Base-by-base conservation (phyloP, 2,113 vertebrate genomes). In the Platysternon megacephalum region DNA sequence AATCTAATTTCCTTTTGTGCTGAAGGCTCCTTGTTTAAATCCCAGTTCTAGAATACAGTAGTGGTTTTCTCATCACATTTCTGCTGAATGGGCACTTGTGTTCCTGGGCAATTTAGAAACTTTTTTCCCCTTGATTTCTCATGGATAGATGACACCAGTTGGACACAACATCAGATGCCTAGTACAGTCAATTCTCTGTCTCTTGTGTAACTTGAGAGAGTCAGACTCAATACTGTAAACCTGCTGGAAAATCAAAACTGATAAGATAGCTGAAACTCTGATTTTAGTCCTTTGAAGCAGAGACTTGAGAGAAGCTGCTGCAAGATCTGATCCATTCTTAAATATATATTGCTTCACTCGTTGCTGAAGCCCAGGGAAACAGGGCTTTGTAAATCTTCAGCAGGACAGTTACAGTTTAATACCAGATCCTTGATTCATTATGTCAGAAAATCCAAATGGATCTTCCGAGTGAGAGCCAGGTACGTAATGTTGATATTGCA, bases 111-210 rank as follows among this genome's bases (percentile, higher is more conserved):
- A 21, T 42, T 94, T 80, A 96, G 97, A 97, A 97, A 91, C 86
- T 32, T 83, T 84, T 92, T 91, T 58, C 97, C 90, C 96, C 95
- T 96, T 87, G 97, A 97, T 98, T 98, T 98, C 98, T 98, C 98
- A 97, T 93, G 98, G 98, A 98, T 97, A 98, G 97, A 92, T 95
- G 97, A 98, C 96, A 98, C 98, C 94, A 2, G 88, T 85, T 95
- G 97, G 96, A 91, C 79, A n/a, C 56, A 4, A 35, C 42, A 56
- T 82, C 21, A 83, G 92, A 94, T 93, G 94, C 95, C 93, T 87
- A 88, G 94, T 79, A 98, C 98, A 99, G 97, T 97, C 65, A 94
- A 84, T 97, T 97, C 98, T 98, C 97, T 98, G 98, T 99, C 88
- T 95, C 96, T 86, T 48, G 82, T 94, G 98, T 98, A 98, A 98